Conservation (phyloP, 2,113 vertebrate genomes). For the Phalacrocorax brasilianus region DNA sequence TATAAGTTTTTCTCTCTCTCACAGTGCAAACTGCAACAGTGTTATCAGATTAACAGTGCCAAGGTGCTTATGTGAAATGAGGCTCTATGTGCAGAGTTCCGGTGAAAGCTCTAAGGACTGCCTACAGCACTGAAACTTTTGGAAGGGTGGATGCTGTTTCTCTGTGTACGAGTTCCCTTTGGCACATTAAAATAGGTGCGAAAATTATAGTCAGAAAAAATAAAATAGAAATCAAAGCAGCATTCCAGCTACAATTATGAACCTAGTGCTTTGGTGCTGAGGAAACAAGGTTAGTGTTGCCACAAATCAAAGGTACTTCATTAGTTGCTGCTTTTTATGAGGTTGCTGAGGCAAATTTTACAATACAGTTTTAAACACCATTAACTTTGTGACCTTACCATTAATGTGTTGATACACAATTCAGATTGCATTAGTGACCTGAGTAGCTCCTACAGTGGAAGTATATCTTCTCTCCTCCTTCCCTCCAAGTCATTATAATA, state of each 20-base stretch:
- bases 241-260: background rate
- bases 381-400: slow-evolving; percentile 45
- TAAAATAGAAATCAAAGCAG: background rate
- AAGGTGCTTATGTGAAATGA: background rate
- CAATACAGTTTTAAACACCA: slow-evolving; percentile 34
- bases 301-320: slow-evolving; percentile 30
- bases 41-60: rapidly evolving
- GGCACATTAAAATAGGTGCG: background rate
- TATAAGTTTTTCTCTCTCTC: background rate
- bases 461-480: background rate
- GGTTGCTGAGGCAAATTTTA: slow-evolving; percentile 23
- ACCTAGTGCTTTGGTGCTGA: background rate
- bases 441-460: background rate
- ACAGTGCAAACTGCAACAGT: background rate
- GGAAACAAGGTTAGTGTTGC: background rate
- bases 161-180: background rate
- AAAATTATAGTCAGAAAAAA: background rate
- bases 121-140: background rate
- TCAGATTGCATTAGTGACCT: background rate
- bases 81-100: background rate
- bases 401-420: slow-evolving; percentile 10
- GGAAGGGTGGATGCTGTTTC: background rate
- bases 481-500: background rate
- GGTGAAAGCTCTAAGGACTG: background rate
- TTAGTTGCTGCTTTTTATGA: slow-evolving; percentile 30